Conservation (phyloP, 2,113 vertebrate genomes). For the Heterocephalus glaber region DNA sequence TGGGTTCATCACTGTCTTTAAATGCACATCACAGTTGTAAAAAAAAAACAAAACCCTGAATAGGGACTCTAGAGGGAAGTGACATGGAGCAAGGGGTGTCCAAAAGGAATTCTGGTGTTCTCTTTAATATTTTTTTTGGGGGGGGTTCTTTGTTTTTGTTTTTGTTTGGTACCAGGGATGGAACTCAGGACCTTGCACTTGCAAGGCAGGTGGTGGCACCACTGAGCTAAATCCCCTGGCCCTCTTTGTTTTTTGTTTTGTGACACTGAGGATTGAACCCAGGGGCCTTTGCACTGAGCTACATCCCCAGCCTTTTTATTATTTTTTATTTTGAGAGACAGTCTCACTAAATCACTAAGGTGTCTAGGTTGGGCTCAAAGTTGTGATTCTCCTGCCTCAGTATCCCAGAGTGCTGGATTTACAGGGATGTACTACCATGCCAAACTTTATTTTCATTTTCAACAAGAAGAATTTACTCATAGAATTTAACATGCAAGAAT, state of each 20-base stretch:
- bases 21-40: not conserved
- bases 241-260: too few relatives aligned
- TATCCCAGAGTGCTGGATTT: not conserved
- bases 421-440: not conserved
- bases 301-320: not conserved
- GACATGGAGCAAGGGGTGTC: not conserved
- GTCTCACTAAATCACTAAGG: not conserved
- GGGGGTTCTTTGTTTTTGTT: not conserved
- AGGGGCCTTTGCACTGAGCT: not conserved
- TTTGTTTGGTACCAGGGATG: not conserved
- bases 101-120: constrained; percentile 3
- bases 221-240: too few relatives aligned
- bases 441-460: not conserved
- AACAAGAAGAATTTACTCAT: constrained; percentile 16
- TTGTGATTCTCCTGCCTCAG: not conserved
- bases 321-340: not conserved
- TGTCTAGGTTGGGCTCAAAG: not conserved
- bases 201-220: too few relatives aligned
- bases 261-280: not conserved
- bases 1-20: not conserved
- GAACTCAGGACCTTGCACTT: not conserved
- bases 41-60: not conserved
- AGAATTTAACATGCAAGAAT: not conserved
- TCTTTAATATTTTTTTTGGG: not conserved
- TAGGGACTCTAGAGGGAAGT: not conserved